phyloP scores from a whole-genome alignment of 2,888 invertebrate genomes.

The Xanthia togata region DNA sequence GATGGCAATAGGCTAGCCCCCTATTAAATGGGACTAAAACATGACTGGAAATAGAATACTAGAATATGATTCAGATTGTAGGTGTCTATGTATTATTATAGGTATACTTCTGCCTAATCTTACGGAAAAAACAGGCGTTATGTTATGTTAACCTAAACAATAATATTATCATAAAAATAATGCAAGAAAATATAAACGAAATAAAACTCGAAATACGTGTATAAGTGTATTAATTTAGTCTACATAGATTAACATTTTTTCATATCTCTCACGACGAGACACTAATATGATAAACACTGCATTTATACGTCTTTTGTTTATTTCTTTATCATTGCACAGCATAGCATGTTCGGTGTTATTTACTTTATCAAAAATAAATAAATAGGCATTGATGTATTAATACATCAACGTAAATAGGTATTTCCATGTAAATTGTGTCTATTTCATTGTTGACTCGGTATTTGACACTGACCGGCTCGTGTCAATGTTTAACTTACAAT shows the following conservation, averaged over 20 bases:
- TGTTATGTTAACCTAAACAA: background rate
- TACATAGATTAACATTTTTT: background rate
- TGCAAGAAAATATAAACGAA: background rate
- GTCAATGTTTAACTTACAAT: slow-evolving; percentile 30
- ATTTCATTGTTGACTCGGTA: background rate
- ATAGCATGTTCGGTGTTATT: slow-evolving; percentile 6
- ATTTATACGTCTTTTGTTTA: background rate
- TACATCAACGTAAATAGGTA: background rate
- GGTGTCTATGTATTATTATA: no score
- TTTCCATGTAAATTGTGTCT: slow-evolving; percentile 7
- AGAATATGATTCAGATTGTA: background rate
- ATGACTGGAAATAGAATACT: background rate
- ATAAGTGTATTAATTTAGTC: background rate
- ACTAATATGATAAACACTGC: slow-evolving; percentile 6
- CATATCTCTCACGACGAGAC: background rate
- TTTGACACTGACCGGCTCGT: slow-evolving; percentile 31
- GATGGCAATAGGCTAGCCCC: background rate
- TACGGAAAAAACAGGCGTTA: background rate
- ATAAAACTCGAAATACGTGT: background rate
- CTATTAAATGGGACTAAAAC: background rate
- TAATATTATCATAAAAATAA: background rate
- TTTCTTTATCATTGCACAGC: background rate
- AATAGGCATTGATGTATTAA: no score
- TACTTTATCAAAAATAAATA: background rate
- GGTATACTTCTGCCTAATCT: background rate